Evolutionary conservation across 1,140 invertebrate genomes (phyloP), one percentile per base, ranked within the genome.

Genomic region (Calliphora vicina): DNA sequence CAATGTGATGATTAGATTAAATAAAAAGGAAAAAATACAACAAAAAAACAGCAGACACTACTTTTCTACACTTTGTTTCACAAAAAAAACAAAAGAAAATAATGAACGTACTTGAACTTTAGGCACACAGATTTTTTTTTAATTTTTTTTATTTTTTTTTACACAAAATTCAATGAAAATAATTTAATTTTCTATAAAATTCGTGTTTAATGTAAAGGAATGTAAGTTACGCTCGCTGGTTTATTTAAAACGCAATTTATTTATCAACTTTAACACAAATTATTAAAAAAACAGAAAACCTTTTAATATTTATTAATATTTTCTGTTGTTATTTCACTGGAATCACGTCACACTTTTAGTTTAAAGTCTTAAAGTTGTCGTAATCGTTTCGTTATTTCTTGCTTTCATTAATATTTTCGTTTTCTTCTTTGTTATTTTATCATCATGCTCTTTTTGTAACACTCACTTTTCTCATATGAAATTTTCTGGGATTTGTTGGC

Each of bases 81-180:
- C n/a, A 43, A 45, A 78, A 42, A 71, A 23, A 71, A 71, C 6
- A 71, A 71, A 25, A 72, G 15, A 20, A 76, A 42, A 76, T 35
- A 57, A 27, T 78, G 29, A 78, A 78, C 42, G 74, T 78, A 78
- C 74, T 78, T 78, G 74, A 78, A 78, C 74, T 78, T 78, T 78
- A 78, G n/a, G 74, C 29, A 78, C 35, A 78, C n/a, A 20, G 20
- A 76, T 76, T 20, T 17, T 42, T 23, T 25, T 43, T 9, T 15
- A 50, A 12, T 43, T 29, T 42, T 23, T 43, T 78, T 23, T 76
- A 42, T 76, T 8, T 35, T 76, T 78, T 43, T 42, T 50, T 50
- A 50, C 35, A 27, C 9, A 73, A 73, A 43, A 76, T 20, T 67
- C n/a, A 23, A 5, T 67, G 2, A 10, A n/a, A 23, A 23, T 20